Evolutionary conservation across 2,113 vertebrate species (phyloP).

Genomic region (Eolophus roseicapilla): DNA sequence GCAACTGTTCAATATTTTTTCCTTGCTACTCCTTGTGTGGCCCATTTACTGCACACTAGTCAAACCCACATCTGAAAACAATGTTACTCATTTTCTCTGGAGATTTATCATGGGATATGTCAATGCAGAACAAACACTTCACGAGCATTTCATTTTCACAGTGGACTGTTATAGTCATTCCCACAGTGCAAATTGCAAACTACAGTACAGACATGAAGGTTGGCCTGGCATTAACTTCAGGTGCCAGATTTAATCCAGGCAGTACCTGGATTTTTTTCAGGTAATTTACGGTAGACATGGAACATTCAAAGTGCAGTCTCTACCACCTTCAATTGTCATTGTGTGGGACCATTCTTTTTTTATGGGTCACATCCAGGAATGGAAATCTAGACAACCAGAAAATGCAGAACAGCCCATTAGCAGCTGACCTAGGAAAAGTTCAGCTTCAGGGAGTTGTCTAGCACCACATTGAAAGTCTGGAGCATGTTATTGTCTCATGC

Average conservation of each 20-base stretch:
- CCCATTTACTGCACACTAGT: neutral
- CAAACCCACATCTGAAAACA: slow-evolving; percentile 44
- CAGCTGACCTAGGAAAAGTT: slow-evolving; percentile 35
- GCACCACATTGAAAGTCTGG: neutral
- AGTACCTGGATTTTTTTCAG: neutral
- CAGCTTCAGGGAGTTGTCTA: slow-evolving; percentile 49
- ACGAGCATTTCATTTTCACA: slow-evolving; percentile 24
- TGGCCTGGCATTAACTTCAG: neutral
- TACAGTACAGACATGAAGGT: neutral
- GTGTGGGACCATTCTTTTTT: neutral
- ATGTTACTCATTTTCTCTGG: neutral
- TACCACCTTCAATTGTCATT: neutral
- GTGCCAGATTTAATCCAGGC: neutral
- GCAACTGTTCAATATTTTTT: neutral
- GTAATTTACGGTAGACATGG: neutral
- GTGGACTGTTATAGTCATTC: neutral
- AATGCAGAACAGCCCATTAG: neutral
- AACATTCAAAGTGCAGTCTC: neutral
- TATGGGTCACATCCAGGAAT: neutral
- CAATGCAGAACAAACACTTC: slow-evolving; percentile 10
- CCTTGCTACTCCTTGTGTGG: slow-evolving; percentile 39
- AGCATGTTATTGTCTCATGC: slow-evolving; percentile 36
- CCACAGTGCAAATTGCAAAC: neutral
- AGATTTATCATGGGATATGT: neutral
- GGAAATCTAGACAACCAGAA: neutral